These are phyloP conservation scores for Chrysodeixis includens DNA, from an alignment of 2,888 invertebrate genomes.

Conservation along the genomic window DNA sequence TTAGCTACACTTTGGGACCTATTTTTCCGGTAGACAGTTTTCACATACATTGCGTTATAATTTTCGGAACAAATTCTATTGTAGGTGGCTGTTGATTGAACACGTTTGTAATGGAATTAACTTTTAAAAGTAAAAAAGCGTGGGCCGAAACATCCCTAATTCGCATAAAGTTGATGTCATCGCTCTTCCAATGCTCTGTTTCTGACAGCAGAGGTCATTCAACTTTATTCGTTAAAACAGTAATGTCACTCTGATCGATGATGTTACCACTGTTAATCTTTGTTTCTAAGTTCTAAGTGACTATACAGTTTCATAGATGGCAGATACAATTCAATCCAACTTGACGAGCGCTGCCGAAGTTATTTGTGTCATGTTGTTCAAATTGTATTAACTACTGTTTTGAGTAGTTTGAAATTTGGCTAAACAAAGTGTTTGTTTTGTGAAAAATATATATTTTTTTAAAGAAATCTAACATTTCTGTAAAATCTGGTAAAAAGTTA, in stretches of 20 bases:
- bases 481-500: no score
- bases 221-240: slow-evolving; percentile 62
- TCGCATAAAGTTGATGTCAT: slow-evolving; percentile 63
- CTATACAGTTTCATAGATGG: slow-evolving; percentile 48
- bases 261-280: slow-evolving; percentile 47
- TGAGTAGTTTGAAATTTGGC: no score
- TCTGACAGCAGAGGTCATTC: slow-evolving; percentile 63
- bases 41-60: neutral
- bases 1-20: neutral
- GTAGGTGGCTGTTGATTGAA: neutral
- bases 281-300: slow-evolving; percentile 46
- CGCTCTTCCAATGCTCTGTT: slow-evolving; percentile 41
- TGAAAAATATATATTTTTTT: no score
- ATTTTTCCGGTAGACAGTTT: neutral
- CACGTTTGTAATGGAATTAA: neutral
- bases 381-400: neutral
- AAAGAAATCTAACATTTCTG: no score
- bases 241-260: slow-evolving; percentile 64
- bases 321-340: slow-evolving; percentile 58
- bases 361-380: neutral
- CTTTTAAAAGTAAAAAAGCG: slow-evolving; percentile 22
- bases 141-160: slow-evolving; percentile 61
- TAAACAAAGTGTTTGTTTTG: no score
- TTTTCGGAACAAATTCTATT: neutral
- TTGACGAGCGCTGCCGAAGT: slow-evolving; percentile 27